Evolutionary conservation across 2,888 invertebrate genomes (phyloP).

Genomic region (Crocallis elinguaria): DNA sequence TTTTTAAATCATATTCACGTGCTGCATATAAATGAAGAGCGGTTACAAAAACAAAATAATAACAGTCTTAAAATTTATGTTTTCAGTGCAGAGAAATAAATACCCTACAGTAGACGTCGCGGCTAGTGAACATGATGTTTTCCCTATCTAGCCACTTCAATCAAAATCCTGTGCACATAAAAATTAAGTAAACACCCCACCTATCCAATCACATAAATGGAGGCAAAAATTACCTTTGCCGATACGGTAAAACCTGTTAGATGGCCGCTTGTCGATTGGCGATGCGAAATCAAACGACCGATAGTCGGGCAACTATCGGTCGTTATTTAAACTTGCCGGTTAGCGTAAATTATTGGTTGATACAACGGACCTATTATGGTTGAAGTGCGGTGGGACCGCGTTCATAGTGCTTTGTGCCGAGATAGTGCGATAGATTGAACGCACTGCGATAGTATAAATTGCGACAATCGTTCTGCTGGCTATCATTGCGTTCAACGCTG

Average conservation of each 20-base stretch:
- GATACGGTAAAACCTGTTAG: constrained; percentile 18
- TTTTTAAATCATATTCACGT: too few relatives aligned
- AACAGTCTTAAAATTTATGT: too few relatives aligned
- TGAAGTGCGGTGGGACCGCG: neutral
- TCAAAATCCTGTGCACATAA: constrained; percentile 1
- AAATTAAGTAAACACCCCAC: constrained; percentile 10
- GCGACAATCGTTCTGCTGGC: too few relatives aligned
- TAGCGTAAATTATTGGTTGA: constrained; percentile 43
- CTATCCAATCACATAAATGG: constrained; percentile 16
- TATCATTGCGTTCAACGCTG: too few relatives aligned
- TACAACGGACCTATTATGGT: constrained; percentile 34
- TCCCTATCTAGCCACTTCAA: neutral
- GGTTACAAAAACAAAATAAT: too few relatives aligned
- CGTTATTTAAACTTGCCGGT: constrained; percentile 37
- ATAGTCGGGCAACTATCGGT: constrained; percentile 15
- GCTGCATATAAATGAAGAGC: too few relatives aligned
- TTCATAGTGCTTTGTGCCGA: neutral
- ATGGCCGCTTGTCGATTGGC: constrained; percentile 14
- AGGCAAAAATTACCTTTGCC: constrained; percentile 24
- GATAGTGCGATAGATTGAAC: too few relatives aligned
- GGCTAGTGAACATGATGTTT: neutral
- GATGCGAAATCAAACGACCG: constrained; percentile 30
- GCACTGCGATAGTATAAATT: too few relatives aligned
- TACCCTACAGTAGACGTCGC: too few relatives aligned
- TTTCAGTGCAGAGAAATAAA: too few relatives aligned